These are phyloP conservation scores for Sitobion miscanthi DNA, from an alignment of 1,140 invertebrate genomes.

Conservation along the genomic window DNA sequence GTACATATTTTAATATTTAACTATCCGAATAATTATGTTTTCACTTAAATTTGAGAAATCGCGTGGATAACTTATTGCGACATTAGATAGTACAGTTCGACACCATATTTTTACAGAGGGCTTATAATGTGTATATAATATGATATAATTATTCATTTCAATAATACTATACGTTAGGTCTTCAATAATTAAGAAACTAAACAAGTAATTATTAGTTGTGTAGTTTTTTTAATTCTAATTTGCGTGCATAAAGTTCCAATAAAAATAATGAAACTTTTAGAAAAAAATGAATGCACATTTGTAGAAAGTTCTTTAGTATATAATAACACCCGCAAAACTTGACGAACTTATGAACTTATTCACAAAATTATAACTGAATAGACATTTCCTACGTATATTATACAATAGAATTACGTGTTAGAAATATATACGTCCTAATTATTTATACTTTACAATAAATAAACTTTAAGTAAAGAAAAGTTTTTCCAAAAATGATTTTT, in stretches of 20 bases:
- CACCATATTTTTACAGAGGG: not conserved
- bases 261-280: not conserved
- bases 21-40: not conserved
- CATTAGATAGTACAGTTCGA: not conserved
- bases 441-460: constrained; percentile 15
- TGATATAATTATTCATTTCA: not conserved
- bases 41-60: not conserved
- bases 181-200: not conserved
- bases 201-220: not conserved
- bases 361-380: constrained; percentile 11
- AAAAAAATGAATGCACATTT: not conserved
- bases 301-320: not conserved
- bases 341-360: not conserved
- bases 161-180: not conserved
- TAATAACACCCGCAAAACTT: not conserved
- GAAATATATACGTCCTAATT: constrained; percentile 12
- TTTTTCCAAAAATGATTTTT: constrained; percentile 5
- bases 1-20: not conserved
- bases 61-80: too few species aligned
- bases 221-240: not conserved
- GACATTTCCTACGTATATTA: not conserved
- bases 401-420: constrained; percentile 35
- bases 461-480: not conserved
- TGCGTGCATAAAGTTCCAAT: not conserved
- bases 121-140: not conserved